These are phyloP conservation scores for Chiropotes sagulatus DNA, from an alignment of 2,797 vertebrate species.

Conservation along the genomic window DNA sequence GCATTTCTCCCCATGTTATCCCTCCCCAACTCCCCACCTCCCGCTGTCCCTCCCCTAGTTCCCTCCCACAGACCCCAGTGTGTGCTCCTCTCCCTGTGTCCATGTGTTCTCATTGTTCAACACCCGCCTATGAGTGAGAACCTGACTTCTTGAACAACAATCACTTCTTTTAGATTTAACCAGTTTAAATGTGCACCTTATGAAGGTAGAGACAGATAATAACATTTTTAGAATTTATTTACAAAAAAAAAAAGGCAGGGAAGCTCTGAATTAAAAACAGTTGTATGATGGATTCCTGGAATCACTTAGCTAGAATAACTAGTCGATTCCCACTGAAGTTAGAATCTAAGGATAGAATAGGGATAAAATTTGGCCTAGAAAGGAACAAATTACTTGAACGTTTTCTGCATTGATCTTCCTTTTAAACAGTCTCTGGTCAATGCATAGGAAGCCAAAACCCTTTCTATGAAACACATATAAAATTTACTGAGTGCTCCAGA, in stretches of 20 bases:
- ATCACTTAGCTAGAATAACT: not conserved
- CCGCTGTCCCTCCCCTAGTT: no score
- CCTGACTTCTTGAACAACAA: not conserved
- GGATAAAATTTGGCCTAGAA: not conserved
- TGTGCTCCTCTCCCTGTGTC: no score
- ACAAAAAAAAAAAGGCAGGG: not conserved
- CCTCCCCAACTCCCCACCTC: no score
- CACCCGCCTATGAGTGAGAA: no score
- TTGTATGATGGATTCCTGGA: not conserved
- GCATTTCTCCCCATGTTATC: no score
- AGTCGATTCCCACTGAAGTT: not conserved
- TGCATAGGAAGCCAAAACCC: not conserved
- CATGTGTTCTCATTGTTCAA: no score
- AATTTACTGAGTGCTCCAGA: not conserved
- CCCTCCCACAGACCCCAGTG: no score
- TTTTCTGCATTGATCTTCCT: not conserved
- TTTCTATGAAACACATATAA: not conserved
- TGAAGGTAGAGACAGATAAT: not conserved
- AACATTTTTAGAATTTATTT: not conserved
- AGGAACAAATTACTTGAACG: accelerated
- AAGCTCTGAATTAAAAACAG: not conserved
- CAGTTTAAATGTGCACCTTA: not conserved
- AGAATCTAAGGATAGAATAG: not conserved
- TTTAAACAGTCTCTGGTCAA: not conserved
- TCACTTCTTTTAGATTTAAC: not conserved